These are phyloP conservation scores for Daboia siamensis DNA, from an alignment of 2,113 vertebrate species.

Conservation along the genomic window DNA sequence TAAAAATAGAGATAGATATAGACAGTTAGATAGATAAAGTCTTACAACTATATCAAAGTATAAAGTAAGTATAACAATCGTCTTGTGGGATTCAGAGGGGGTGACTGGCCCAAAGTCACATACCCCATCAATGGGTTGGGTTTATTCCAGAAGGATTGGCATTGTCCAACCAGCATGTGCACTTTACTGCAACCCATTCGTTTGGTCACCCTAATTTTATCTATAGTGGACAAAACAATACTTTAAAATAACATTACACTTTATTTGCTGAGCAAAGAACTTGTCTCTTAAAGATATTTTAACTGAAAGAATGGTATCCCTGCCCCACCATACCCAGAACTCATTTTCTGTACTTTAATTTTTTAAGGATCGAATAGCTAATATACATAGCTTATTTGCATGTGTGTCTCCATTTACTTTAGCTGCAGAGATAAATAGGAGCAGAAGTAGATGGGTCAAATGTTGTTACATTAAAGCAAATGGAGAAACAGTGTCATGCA, in stretches of 20 bases:
- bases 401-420: neutral
- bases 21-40: neutral
- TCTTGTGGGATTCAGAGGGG: neutral
- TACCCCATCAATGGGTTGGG: neutral
- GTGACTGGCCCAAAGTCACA: neutral
- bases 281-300: neutral
- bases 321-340: neutral
- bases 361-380: neutral
- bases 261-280: neutral
- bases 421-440: neutral
- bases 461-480: neutral
- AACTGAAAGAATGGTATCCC: neutral
- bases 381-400: neutral
- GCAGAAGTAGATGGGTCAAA: neutral
- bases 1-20: no score
- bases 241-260: neutral
- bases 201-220: neutral
- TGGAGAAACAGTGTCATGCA: neutral
- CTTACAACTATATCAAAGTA: neutral
- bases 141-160: neutral
- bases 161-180: neutral
- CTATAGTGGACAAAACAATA: neutral
- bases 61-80: neutral
- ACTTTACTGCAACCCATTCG: neutral
- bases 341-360: neutral